A percentile compares a stretch with the other conserved stretches of the same genome.
Evolutionary conservation across 1,140 invertebrate genomes (phyloP).

Genomic region (Aricia agestis): DNA sequence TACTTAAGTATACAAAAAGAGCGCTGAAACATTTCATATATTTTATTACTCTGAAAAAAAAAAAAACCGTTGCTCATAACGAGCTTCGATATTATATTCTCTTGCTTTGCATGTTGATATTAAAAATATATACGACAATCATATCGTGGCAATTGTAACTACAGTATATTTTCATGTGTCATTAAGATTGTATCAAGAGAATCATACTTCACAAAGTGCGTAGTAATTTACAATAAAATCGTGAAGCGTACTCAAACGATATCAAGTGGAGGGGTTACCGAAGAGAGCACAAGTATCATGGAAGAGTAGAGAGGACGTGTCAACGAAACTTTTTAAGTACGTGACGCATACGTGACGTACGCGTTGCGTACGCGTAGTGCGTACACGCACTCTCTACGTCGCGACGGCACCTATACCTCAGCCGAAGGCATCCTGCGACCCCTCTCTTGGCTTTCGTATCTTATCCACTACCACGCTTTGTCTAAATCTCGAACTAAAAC

Average conservation of each 20-base stretch:
- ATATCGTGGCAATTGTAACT: not conserved
- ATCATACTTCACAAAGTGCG: not conserved
- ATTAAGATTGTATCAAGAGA: not conserved
- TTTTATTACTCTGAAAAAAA: not conserved
- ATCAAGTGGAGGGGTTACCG: slow-evolving; percentile 44
- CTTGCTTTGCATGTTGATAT: not conserved
- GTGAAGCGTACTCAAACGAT: slow-evolving; percentile 46
- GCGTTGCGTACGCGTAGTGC: not conserved
- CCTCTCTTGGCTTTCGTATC: slow-evolving; percentile 40
- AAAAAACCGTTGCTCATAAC: not conserved
- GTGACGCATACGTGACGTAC: not conserved
- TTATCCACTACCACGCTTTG: slow-evolving; percentile 41
- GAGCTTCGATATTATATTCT: not conserved
- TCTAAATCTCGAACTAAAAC: slow-evolving; percentile 38
- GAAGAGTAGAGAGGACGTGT: slow-evolving; percentile 33
- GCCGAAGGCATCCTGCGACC: slow-evolving; percentile 73
- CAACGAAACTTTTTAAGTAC: slow-evolving; percentile 23
- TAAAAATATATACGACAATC: not conserved
- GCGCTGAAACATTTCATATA: not conserved
- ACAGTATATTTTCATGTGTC: not conserved
- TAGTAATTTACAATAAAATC: slow-evolving; percentile 15
- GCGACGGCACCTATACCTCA: slow-evolving; percentile 54
- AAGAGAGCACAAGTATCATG: slow-evolving; percentile 47
- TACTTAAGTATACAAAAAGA: too few species aligned
- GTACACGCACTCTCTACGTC: slow-evolving; percentile 30